phyloP scores from a whole-genome alignment of 2,888 invertebrate species.

The Tholera decimalis region DNA sequence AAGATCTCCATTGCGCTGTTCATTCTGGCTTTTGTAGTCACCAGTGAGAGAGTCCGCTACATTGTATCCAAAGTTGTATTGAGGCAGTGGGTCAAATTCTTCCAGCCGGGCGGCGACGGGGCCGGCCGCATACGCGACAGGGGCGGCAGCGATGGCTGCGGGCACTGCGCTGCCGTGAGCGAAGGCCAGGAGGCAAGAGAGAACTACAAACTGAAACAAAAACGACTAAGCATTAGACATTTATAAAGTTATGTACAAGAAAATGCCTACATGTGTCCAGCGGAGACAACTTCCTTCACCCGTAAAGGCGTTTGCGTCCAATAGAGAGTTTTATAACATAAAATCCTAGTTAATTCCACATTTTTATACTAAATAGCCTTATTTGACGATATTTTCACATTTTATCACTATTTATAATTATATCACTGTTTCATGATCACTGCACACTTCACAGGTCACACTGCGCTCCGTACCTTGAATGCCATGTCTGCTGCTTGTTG shows the following conservation, averaged over 20 bases:
- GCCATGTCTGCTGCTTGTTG: slow-evolving; percentile 80
- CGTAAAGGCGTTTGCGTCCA: neutral
- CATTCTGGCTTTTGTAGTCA: slow-evolving; percentile 87
- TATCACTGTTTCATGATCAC: slow-evolving; percentile 62
- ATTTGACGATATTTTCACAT: slow-evolving; percentile 1
- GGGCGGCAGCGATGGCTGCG: slow-evolving; percentile 75
- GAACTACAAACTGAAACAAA: slow-evolving; percentile 82
- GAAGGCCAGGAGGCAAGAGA: slow-evolving; percentile 83
- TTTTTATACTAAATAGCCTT: neutral
- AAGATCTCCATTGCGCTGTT: slow-evolving; percentile 90
- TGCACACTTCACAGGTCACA: slow-evolving; percentile 74
- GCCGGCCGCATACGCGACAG: slow-evolving; percentile 76
- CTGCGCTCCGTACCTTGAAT: slow-evolving; percentile 84
- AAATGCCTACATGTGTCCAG: neutral
- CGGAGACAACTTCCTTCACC: neutral
- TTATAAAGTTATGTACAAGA: neutral
- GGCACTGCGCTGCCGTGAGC: slow-evolving; percentile 82
- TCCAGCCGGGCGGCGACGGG: slow-evolving; percentile 80
- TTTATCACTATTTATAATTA: slow-evolving; percentile 47
- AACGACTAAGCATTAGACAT: neutral
- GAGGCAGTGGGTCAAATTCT: slow-evolving; percentile 91
- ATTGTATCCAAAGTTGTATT: slow-evolving; percentile 89
- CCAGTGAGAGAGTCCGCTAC: slow-evolving; percentile 87
- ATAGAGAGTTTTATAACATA: neutral
- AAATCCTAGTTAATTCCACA: neutral